phyloP scores from a whole-genome alignment of 2,888 invertebrate genomes.

The Andrena dorsata region DNA sequence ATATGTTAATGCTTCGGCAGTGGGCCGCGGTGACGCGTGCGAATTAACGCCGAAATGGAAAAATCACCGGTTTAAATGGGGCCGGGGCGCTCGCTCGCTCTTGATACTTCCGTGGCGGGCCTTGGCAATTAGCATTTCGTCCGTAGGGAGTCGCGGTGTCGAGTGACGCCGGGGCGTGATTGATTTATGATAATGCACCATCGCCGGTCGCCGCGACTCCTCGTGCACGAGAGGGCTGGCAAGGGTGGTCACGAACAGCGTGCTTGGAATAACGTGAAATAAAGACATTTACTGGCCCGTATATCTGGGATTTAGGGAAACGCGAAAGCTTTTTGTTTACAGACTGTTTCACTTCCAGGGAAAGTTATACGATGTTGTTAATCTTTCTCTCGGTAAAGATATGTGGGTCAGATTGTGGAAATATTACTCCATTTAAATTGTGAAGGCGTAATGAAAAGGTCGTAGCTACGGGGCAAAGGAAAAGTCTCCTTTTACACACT shows the following conservation, averaged over 20 bases:
- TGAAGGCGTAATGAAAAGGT: too few relatives aligned
- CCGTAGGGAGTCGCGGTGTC: conserved; percentile 41
- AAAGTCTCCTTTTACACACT: too few relatives aligned
- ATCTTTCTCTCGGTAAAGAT: too few relatives aligned
- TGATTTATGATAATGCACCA: conserved; percentile 66
- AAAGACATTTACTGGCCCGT: not conserved
- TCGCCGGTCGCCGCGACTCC: conserved; percentile 1
- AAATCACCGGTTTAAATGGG: conserved; percentile 57
- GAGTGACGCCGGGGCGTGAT: conserved; percentile 53
- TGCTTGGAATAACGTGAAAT: not conserved
- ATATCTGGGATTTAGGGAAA: too few relatives aligned
- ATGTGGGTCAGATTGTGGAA: too few relatives aligned
- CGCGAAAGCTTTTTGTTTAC: too few relatives aligned
- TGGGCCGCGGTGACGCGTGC: conserved; percentile 51
- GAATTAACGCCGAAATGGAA: conserved; percentile 68
- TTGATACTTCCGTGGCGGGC: conserved; percentile 50
- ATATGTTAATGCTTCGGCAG: conserved; percentile 79
- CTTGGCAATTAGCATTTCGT: conserved; percentile 64
- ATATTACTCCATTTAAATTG: too few relatives aligned
- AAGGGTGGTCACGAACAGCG: not conserved
- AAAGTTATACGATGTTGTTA: too few relatives aligned
- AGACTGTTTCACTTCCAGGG: too few relatives aligned
- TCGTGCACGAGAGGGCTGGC: not conserved
- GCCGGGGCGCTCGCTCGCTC: conserved; percentile 1
- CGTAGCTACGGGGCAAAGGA: too few relatives aligned